Base-by-base conservation (phyloP, 30 jellyfish, hydroid and myxozoan species). In the Pseudorhiza aurosa region DNA sequence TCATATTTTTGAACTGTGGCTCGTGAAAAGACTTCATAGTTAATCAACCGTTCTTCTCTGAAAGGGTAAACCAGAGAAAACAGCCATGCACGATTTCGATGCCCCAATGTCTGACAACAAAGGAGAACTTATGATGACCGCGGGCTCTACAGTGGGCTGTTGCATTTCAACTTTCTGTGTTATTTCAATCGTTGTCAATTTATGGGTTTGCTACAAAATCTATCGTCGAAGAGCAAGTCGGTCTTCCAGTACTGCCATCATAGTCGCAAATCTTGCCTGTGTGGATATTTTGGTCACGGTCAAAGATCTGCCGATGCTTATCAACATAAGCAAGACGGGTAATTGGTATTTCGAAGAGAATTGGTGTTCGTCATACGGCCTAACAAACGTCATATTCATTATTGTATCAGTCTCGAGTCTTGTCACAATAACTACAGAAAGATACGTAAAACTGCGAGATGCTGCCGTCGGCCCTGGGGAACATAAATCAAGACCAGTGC, bases 321-420 rank as follows among this genome's bases (percentile, higher is more conserved):
- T 77, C 58, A 69, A 68, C 40, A 96, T 90, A 18, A 59, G 83
- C 24, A 50, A 28, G 50, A 69, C 95, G n/a, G 98, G 98, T 6
- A 68, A 59, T 12, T 90, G 98, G 98, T 71, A 70, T 26, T 90
- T 90, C 50, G 98, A 68, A 62, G 98, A 90, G 32, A 77, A 49
- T 50, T 90, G 98, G 98, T 90, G 98, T 75, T 57, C 94, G 3
- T 37, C 98, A 19, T 83, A 90, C 57, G 98, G 98, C 83, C 83
- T 90, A 30, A 90, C 96, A 4, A 90, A 84, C 57, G 98, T 90
- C 7, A 87, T 90, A 31, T 90, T 90, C 85, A 90, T 90, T 44
- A 83, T 90, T 27, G 98, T 90, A 8, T 90, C 98, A 18, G 98
- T 90, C 25, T 90, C 98, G 22, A 90, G 96, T 56, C 90, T 90